Conservation (phyloP, 2,797 vertebrate species). For the Phataginus tricuspis region DNA sequence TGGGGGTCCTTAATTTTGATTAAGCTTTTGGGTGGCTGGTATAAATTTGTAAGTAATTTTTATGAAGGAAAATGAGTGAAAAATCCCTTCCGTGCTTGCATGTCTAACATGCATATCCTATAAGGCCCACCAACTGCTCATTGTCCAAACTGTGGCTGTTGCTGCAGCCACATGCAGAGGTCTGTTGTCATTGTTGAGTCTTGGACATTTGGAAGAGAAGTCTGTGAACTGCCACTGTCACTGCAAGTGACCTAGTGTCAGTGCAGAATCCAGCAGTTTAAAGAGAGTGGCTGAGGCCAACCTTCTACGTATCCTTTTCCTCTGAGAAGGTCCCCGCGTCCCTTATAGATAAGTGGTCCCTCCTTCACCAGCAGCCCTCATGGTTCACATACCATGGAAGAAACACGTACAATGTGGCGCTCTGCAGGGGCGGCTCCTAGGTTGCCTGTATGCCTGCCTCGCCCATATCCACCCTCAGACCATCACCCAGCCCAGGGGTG, state of each 20-base stretch:
- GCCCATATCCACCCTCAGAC: background rate
- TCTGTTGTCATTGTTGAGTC: background rate
- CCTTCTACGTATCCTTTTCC: background rate
- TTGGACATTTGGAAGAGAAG: background rate
- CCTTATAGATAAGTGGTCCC: background rate
- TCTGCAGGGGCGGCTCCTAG: too few species aligned
- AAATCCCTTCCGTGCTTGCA: background rate
- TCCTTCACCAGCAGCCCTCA: background rate
- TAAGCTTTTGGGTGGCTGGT: background rate
- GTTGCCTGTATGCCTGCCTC: background rate
- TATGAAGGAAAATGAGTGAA: background rate
- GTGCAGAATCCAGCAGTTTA: background rate
- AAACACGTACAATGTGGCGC: background rate
- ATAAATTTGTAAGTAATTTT: background rate
- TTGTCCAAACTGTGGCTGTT: background rate
- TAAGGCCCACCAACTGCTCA: background rate
- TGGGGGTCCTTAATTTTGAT: background rate
- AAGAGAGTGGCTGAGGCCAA: too few species aligned
- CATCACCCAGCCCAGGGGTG: background rate
- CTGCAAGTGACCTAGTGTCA: background rate
- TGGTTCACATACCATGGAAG: background rate
- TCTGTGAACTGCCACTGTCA: fast-evolving
- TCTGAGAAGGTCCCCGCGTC: background rate
- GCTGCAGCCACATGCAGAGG: too few species aligned
- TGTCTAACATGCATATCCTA: background rate